A percentile compares a stretch with the other conserved stretches of the same genome.
These are phyloP conservation scores for Aricia artaxerxes DNA, from an alignment of 2,888 invertebrate species.

Conservation along the genomic window DNA sequence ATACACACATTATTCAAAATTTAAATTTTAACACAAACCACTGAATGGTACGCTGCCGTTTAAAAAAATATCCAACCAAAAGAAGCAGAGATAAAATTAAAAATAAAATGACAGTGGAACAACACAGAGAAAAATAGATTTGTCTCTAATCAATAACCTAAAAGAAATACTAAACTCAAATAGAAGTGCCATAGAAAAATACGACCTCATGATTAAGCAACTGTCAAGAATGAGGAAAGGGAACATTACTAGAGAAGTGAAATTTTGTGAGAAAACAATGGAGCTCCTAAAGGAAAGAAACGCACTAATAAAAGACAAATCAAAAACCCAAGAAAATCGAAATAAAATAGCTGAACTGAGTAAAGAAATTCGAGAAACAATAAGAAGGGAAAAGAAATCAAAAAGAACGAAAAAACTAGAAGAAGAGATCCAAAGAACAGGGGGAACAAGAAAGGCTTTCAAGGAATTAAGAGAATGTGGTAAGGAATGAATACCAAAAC, in stretches of 20 bases:
- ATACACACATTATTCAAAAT: background rate
- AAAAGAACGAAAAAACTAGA: background rate
- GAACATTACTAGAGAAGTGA: background rate
- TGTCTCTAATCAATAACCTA: background rate
- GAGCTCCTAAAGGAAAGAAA: background rate
- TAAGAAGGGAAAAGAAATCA: background rate
- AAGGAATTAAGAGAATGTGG: conserved; percentile 39
- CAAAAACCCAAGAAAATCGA: background rate
- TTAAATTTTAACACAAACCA: background rate
- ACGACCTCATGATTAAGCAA: background rate
- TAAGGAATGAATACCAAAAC: conserved; percentile 40
- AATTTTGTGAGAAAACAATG: background rate
- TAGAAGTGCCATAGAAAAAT: background rate
- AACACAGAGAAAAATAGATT: no score
- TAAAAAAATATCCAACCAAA: background rate
- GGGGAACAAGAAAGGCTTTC: conserved; percentile 40
- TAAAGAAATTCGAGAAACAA: background rate
- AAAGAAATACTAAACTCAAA: background rate
- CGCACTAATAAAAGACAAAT: background rate
- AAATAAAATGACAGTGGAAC: no score
- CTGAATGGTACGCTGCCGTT: background rate
- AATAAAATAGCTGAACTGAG: background rate
- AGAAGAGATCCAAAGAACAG: conserved; percentile 33
- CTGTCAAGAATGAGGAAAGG: background rate
- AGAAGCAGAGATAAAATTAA: no score